Evolutionary conservation across 1,140 invertebrate species (phyloP).

Genomic region (Pinna nobilis): DNA sequence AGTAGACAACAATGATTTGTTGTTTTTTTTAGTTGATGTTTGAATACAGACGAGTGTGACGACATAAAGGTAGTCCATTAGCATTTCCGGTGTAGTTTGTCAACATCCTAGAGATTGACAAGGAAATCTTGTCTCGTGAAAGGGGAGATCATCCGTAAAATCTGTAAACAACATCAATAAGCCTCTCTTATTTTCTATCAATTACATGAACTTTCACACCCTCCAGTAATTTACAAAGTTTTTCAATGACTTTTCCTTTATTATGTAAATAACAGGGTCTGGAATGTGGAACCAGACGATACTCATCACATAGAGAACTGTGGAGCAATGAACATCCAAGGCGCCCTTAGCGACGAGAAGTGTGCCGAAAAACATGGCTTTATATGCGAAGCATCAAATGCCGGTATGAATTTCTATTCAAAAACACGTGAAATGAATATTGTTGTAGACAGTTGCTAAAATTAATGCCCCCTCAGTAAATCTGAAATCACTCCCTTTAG

Average conservation of each 20-base stretch:
- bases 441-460: no score
- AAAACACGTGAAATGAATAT: no score
- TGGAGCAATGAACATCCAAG: conserved; percentile 43
- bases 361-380: conserved; percentile 43
- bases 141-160: background rate
- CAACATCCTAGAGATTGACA: background rate
- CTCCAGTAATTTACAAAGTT: background rate
- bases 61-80: no score
- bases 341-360: conserved; percentile 41
- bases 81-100: no score
- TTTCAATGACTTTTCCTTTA: background rate
- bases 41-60: no score
- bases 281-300: conserved; percentile 57
- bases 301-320: conserved; percentile 49
- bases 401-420: no score
- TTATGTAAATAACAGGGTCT: conserved; percentile 21
- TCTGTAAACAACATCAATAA: background rate
- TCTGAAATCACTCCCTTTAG: no score
- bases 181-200: background rate
- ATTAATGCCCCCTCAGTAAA: no score
- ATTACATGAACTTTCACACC: background rate
- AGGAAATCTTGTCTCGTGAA: background rate
- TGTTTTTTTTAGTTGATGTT: no score
- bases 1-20: no score
- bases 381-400: conserved; percentile 56